Percentiles rank a stretch among this genome's conserved stretches.
Evolutionary conservation across 2,113 vertebrate species (phyloP).

Genomic region (Acrocephalus arundinaceus): DNA sequence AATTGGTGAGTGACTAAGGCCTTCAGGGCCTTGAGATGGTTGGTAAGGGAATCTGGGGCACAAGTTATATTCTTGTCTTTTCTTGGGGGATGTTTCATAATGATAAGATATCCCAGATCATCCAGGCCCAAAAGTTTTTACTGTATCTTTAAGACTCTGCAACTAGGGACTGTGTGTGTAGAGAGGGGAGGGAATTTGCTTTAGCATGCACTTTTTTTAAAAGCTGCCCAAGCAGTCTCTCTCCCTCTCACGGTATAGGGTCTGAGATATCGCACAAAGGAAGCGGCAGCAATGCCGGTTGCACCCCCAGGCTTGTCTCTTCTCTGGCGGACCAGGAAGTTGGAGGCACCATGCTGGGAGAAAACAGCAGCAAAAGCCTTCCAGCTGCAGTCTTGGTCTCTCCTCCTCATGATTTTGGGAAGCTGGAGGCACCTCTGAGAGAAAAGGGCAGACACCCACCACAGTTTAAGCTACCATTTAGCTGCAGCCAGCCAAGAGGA

Average conservation of each 20-base stretch:
- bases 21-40: background rate
- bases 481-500: background rate
- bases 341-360: background rate
- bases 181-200: background rate
- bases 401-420: background rate
- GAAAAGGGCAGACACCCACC: background rate
- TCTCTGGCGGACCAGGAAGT: background rate
- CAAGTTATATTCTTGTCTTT: background rate
- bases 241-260: background rate
- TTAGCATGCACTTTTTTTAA: background rate
- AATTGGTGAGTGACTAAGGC: background rate
- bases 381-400: background rate
- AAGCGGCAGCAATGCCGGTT: background rate
- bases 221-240: background rate
- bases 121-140: background rate
- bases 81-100: background rate
- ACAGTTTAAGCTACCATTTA: background rate
- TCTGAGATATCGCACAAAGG: background rate
- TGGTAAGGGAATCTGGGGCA: background rate
- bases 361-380: background rate
- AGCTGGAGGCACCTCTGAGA: background rate
- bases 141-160: background rate
- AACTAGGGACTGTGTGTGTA: background rate
- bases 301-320: background rate
- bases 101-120: background rate